A percentile compares a stretch with the other conserved stretches of the same genome.
phyloP scores from a whole-genome alignment of 2,888 invertebrate species.

The Drosophila koepferae region DNA sequence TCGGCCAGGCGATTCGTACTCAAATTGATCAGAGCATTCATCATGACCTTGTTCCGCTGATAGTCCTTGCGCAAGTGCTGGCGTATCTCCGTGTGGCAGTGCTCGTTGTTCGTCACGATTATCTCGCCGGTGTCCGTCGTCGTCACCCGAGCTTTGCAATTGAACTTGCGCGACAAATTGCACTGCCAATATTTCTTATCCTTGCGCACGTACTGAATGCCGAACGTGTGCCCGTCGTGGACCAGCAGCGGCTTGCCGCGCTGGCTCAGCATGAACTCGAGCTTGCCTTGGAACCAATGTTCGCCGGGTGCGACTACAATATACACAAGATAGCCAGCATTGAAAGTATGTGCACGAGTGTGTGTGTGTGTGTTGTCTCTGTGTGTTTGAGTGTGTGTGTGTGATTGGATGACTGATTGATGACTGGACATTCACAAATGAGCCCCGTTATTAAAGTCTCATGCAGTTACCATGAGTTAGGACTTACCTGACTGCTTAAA shows the following conservation, averaged over 20 bases:
- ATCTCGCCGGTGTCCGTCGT: conserved; percentile 84
- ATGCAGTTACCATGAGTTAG: conserved; percentile 55
- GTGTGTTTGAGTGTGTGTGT: conserved; percentile 17
- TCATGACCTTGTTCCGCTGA: conserved; percentile 84
- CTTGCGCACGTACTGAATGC: conserved; percentile 85
- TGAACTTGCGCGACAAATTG: conserved; percentile 85
- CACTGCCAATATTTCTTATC: conserved; percentile 86
- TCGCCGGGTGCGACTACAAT: conserved; percentile 85
- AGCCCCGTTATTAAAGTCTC: conserved; percentile 62
- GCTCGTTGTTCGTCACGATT: conserved; percentile 85
- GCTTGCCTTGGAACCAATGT: conserved; percentile 85
- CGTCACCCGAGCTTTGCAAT: conserved; percentile 85
- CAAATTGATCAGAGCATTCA: conserved; percentile 83
- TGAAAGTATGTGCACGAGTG: conserved; percentile 46
- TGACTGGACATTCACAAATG: conserved; percentile 73
- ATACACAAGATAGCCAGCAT: conserved; percentile 58
- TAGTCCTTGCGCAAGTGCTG: conserved; percentile 85
- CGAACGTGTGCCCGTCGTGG: conserved; percentile 85
- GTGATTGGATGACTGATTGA: conserved; percentile 41
- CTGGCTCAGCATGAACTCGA: conserved; percentile 86
- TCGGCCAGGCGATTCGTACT: conserved; percentile 81
- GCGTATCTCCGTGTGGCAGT: conserved; percentile 85
- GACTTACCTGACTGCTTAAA: conserved; percentile 62
- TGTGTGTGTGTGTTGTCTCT: conserved; percentile 16
- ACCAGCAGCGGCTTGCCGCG: conserved; percentile 85